Evolutionary conservation across 2,888 invertebrate species (phyloP), one percentile per base, ranked within the genome.

Genomic region (Dynastes grantii): DNA sequence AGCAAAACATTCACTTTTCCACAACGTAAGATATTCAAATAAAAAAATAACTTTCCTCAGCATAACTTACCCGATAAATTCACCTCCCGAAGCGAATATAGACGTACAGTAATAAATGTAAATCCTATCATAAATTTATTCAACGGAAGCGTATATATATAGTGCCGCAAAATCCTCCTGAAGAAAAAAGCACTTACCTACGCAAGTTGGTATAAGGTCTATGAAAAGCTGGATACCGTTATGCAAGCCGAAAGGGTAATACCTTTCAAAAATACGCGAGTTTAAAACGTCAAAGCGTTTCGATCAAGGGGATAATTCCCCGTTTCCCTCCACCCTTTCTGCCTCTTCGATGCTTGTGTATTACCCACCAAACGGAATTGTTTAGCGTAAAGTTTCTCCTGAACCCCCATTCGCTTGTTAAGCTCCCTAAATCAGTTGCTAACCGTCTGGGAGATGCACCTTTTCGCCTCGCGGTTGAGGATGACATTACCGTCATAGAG

Each of bases 61-160:
- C 53, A n/a, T 53, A 53, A 53, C n/a, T 58, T 58, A 16, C 22
- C 55, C 16, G 22, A 58, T 58, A 58, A 58, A 58, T 58, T 58
- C 22, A 8, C 55, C 4, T 22, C 8, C 16, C 53, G 2, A 5
- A 16, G 53, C 53, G 53, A 53, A 53, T 53, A 53, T 53, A 16
- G 13, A 53, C 13, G 55, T 58, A 22, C 55, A 16, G 22, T 58
- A 58, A 58, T 58, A 58, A 58, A 58, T 58, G 55, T 58, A 58
- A 58, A 58, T 58, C 55, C 55, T 58, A 58, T 58, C 55, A 58
- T 58, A 58, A 58, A 58, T 58, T 58, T 58, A 22, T 22, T 22
- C 55, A 22, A 27, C 8, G 55, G 16, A 8, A 58, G 55, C n/a
- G 55, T 22, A 58, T 5, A 5, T 5, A 5, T 58, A 22, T 58